Conservation (phyloP, 2,797 vertebrate genomes). For the Micropoecilia bifurca region DNA sequence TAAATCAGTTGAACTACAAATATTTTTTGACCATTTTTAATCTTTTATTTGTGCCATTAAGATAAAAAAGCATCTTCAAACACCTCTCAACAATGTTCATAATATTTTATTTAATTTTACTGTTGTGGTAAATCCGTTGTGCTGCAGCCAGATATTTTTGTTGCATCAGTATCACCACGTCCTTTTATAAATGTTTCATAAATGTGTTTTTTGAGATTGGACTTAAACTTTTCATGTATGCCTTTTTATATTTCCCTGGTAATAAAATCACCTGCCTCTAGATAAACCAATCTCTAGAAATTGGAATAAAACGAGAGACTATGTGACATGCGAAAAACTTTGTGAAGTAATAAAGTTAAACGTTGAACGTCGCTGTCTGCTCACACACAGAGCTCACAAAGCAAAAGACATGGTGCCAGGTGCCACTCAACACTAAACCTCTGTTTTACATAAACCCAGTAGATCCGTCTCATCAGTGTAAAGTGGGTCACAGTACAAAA, state of each 20-base stretch:
- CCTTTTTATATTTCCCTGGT: background rate
- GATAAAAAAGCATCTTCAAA: background rate
- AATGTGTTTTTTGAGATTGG: background rate
- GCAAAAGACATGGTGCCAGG: constrained; percentile 53
- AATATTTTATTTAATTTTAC: background rate
- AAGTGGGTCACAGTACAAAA: constrained; percentile 14
- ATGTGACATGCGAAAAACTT: constrained; percentile 17
- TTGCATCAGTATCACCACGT: background rate
- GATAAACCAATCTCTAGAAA: background rate
- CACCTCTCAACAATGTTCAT: background rate
- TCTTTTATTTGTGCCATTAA: background rate
- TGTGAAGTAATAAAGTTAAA: constrained; percentile 23
- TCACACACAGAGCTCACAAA: constrained; percentile 41
- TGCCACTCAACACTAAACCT: constrained; percentile 46
- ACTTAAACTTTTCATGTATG: background rate
- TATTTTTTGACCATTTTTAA: background rate
- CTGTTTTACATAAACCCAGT: constrained; percentile 10
- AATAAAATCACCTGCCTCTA: background rate
- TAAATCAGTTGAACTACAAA: background rate
- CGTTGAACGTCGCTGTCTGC: constrained; percentile 12
- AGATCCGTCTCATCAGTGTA: constrained; percentile 26
- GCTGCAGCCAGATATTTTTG: background rate
- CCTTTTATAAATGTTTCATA: background rate
- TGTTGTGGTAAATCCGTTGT: background rate
- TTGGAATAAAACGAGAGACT: background rate